Percentiles rank a stretch among this genome's conserved stretches.
Evolutionary conservation across 1,140 invertebrate species (phyloP).

Genomic region (Drosophila suzukii): DNA sequence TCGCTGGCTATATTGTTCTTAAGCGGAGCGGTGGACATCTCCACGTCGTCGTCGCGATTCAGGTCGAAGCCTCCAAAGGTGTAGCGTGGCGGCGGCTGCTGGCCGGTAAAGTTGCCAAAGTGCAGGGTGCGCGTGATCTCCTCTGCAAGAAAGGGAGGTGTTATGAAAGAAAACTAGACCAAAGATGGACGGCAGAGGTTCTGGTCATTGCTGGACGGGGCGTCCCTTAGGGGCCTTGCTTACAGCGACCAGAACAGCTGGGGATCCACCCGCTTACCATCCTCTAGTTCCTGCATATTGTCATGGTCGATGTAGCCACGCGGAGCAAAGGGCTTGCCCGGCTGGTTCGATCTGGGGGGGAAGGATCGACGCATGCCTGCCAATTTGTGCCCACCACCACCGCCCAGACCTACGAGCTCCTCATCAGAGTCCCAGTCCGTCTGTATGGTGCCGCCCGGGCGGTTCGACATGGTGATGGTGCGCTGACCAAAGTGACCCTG

Average conservation of each 20-base stretch:
- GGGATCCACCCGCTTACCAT: constrained; percentile 54
- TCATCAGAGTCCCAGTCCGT: constrained; percentile 37
- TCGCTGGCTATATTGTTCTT: constrained; percentile 38
- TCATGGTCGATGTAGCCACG: constrained; percentile 79
- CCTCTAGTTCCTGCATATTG: constrained; percentile 79
- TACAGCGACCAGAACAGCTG: not conserved
- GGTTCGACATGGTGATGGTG: constrained; percentile 53
- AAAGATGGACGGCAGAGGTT: too few relatives aligned
- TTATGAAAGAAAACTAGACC: not conserved
- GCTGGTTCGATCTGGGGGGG: constrained; percentile 14
- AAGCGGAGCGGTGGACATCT: constrained; percentile 32
- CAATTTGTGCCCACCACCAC: not conserved
- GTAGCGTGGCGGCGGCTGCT: constrained; percentile 29
- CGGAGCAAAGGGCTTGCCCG: constrained; percentile 65
- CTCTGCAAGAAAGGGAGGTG: constrained; percentile 41
- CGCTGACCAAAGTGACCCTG: constrained; percentile 46
- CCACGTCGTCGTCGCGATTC: constrained; percentile 43
- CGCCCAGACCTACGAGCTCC: not conserved
- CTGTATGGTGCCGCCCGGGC: constrained; percentile 4
- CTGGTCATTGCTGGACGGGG: not conserved
- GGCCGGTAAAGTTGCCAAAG: constrained; percentile 47
- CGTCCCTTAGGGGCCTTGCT: too few relatives aligned
- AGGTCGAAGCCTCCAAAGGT: constrained; percentile 40
- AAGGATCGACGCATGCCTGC: not conserved
- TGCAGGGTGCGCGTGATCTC: constrained; percentile 61